Evolutionary conservation across 2,113 vertebrate species (phyloP).

Genomic region (Scomber scombrus): DNA sequence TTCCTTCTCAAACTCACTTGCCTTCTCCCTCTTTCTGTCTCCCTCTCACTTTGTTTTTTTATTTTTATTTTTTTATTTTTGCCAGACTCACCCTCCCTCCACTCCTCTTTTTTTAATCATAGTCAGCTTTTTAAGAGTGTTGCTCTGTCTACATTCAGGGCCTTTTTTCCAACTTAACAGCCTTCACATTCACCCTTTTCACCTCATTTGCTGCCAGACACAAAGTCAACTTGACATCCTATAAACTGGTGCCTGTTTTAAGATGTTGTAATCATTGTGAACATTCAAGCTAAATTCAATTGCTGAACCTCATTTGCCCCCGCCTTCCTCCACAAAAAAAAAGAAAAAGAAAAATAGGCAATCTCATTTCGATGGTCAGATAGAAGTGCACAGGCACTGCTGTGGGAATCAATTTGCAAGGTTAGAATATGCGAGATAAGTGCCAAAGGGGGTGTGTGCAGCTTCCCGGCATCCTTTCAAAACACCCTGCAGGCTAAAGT

Average conservation of each 20-base stretch:
- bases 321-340: not conserved
- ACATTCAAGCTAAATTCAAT: slow-evolving; percentile 46
- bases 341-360: slow-evolving; percentile 21
- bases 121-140: slow-evolving; percentile 62
- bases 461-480: slow-evolving; percentile 52
- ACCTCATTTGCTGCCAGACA: slow-evolving; percentile 62
- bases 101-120: slow-evolving; percentile 56
- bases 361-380: slow-evolving; percentile 47
- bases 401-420: slow-evolving; percentile 67
- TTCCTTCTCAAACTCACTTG: slow-evolving; percentile 49
- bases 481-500: slow-evolving; percentile 63
- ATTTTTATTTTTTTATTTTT: slow-evolving; percentile 43
- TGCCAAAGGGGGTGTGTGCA: slow-evolving; percentile 52
- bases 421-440: slow-evolving; percentile 56
- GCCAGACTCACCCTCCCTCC: slow-evolving; percentile 18
- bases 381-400: slow-evolving; percentile 42
- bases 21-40: slow-evolving; percentile 10
- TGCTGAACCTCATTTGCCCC: slow-evolving; percentile 37
- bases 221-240: slow-evolving; percentile 58
- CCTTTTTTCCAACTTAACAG: slow-evolving; percentile 48
- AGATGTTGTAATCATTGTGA: slow-evolving; percentile 56
- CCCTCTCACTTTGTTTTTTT: slow-evolving; percentile 34
- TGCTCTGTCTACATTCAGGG: slow-evolving; percentile 37
- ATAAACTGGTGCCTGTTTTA: slow-evolving; percentile 55
- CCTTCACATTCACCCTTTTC: slow-evolving; percentile 42